These are phyloP conservation scores for Tetranychus truncatus DNA, from an alignment of 2,888 invertebrate genomes.

Conservation along the genomic window DNA sequence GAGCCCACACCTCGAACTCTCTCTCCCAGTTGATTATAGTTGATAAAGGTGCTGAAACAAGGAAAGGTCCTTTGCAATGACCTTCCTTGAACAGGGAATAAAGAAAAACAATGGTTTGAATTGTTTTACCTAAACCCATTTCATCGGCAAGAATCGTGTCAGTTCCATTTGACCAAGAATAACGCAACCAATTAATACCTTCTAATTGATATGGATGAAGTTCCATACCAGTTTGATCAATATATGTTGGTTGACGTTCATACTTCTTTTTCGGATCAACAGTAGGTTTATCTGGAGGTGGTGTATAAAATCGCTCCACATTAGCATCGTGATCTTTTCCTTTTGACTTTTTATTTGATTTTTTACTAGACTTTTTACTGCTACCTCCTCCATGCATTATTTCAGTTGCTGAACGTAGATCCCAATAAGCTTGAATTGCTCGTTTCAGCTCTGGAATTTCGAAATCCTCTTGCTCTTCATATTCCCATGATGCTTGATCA, in stretches of 20 bases:
- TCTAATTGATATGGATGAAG: constrained; percentile 95
- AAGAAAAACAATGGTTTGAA: constrained; percentile 95
- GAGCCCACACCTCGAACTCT: constrained; percentile 98
- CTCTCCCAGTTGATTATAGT: constrained; percentile 99
- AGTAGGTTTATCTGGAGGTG: constrained; percentile 34
- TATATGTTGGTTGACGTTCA: constrained; percentile 76
- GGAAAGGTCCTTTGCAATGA: constrained; percentile 87
- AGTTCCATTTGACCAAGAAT: constrained; percentile 86
- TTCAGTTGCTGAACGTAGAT: constrained; percentile 30
- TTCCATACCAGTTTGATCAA: constrained; percentile 80
- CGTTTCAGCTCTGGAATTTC: constrained; percentile 62
- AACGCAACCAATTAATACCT: constrained; percentile 90
- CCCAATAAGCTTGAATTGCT: constrained; percentile 75
- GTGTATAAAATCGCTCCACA: constrained; percentile 31
- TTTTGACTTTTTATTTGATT: constrained; percentile 36
- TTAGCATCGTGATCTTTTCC: constrained; percentile 33
- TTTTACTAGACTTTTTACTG: constrained; percentile 25
- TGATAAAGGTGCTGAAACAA: constrained; percentile 90
- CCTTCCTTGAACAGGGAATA: constrained; percentile 96
- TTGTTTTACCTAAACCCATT: constrained; percentile 99
- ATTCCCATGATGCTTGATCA: constrained; percentile 95
- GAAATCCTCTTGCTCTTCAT: constrained; percentile 45
- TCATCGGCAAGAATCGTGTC: constrained; percentile 97
- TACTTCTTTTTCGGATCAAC: constrained; percentile 61
- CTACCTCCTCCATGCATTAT: constrained; percentile 21